These are phyloP conservation scores for Diachasmimorpha longicaudata DNA, from an alignment of 1,140 invertebrate species.

Conservation along the genomic window DNA sequence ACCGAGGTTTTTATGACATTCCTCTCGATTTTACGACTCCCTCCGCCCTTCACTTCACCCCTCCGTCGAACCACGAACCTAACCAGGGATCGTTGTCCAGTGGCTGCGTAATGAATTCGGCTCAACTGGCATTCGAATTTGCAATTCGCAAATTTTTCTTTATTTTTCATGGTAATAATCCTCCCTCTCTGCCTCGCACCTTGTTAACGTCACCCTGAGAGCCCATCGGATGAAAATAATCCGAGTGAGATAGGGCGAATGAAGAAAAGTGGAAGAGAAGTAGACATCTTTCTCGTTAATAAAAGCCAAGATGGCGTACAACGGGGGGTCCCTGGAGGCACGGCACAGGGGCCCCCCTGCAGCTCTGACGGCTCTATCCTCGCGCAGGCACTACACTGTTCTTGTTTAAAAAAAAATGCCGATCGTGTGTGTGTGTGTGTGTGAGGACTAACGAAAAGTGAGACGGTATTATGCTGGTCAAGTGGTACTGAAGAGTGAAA, in stretches of 20 bases:
- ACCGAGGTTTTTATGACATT: background rate
- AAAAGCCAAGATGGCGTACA: constrained; percentile 61
- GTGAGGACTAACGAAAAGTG: constrained; percentile 23
- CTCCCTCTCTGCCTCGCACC: background rate
- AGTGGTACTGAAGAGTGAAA: constrained; percentile 9
- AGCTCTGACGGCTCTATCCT: constrained; percentile 64
- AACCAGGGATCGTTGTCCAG: background rate
- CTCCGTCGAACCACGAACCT: background rate
- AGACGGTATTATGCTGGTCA: constrained; percentile 3
- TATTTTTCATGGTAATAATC: background rate
- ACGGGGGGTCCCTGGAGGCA: constrained; percentile 54
- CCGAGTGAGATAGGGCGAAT: constrained; percentile 33
- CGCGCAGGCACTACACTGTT: background rate
- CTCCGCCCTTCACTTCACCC: background rate
- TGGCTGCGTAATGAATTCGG: background rate
- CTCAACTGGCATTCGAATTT: no score
- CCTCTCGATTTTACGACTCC: background rate
- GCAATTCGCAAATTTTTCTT: no score
- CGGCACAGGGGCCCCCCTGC: constrained; percentile 52
- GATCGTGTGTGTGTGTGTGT: constrained; percentile 53
- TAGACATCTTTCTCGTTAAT: constrained; percentile 58
- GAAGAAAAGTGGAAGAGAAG: constrained; percentile 28
- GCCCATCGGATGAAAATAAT: background rate
- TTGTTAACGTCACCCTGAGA: background rate
- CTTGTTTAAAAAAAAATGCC: background rate